Evolutionary conservation across 2,888 invertebrate genomes (phyloP), one percentile per base, ranked within the genome.

Genomic region (Hypolimnas misippus): DNA sequence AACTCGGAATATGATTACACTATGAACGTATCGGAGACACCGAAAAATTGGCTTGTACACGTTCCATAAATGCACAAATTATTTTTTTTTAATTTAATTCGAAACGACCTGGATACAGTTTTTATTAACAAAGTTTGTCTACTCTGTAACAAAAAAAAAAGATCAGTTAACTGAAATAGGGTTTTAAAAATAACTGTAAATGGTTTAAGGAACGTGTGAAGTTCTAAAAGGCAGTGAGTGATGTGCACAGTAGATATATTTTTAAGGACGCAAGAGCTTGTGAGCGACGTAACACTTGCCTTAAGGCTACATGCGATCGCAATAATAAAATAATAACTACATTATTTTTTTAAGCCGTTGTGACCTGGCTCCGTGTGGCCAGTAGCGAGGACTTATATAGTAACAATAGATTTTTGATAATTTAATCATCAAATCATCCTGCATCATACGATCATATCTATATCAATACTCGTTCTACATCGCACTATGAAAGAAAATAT

Each of bases 201-300:
- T 65, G 72, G 75, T 76, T 75, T 73, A 76, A 76, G 76, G 71
- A 70, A 76, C 62, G 65, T 74, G 66, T 46, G 35, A 38, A 54
- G 46, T 54, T 53, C 12, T 68, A 73, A 66, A 67, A 75, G 80
- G 79, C 81, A 81, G 82, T 79, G 81, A 83, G 78, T 71, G 65
- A 70, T 71, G 78, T 78, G 74, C 75, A 75, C 64, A 59, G 55
- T 61, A 65, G 57, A 60, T 57, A 49, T 65, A 67, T 33, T 35
- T 33, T 16, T 44, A 64, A 54, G 70, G 68, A 70, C 68, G 55
- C 67, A 67, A 66, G 71, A 73, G 69, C 57, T 46, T 55, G 50
- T 54, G 58, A 56, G 57, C 58, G 38, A 57, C 40, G 46, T 57
- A 55, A 54, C 57, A 53, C 62, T 21, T 56, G 52, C 65, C 65